These are phyloP conservation scores for Anoplolepis gracilipes DNA, from an alignment of 1,140 invertebrate genomes.

Conservation along the genomic window DNA sequence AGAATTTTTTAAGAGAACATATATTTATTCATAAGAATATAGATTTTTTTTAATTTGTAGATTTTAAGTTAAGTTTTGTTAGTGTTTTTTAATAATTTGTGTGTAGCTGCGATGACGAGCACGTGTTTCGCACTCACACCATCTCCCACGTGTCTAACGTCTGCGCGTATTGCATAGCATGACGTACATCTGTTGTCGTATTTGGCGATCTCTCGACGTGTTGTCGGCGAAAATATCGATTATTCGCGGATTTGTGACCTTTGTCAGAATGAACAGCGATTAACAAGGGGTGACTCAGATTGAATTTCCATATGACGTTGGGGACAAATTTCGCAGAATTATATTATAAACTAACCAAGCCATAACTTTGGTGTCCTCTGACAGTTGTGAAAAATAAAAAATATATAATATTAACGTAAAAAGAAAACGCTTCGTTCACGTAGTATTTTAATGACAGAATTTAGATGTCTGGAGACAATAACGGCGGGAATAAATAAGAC, in stretches of 20 bases:
- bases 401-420: background rate
- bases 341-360: background rate
- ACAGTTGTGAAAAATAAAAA: background rate
- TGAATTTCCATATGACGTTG: background rate
- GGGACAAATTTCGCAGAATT: background rate
- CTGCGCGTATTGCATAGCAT: background rate
- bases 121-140: background rate
- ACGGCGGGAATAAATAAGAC: background rate
- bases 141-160: background rate
- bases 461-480: background rate
- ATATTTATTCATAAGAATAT: no score
- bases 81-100: no score
- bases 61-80: background rate
- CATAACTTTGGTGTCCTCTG: background rate
- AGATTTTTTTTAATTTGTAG: background rate
- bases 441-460: background rate
- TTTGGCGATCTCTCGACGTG: slow-evolving; percentile 66
- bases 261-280: slow-evolving; percentile 48
- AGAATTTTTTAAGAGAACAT: background rate
- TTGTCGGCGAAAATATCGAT: slow-evolving; percentile 56
- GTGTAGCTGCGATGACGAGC: background rate
- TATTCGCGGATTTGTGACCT: slow-evolving; percentile 53
- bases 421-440: background rate
- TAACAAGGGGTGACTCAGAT: slow-evolving; percentile 50
- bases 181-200: slow-evolving; percentile 30